Evolutionary conservation across 2,797 vertebrate species (phyloP).

Genomic region (Pipistrellus nathusii): DNA sequence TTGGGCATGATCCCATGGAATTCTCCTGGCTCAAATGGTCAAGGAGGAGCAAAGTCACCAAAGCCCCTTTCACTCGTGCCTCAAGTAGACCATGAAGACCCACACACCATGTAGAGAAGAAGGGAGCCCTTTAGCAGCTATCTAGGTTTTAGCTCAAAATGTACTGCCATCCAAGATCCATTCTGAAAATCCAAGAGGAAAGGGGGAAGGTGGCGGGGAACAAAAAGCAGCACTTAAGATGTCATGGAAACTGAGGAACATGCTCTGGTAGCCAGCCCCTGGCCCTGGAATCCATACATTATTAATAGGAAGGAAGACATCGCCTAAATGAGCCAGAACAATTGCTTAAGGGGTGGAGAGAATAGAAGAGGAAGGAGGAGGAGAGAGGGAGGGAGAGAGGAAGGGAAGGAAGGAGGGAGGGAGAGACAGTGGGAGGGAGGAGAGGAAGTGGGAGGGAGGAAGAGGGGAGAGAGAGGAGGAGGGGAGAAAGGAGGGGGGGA

Average conservation of each 20-base stretch:
- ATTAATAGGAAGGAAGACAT: constrained; percentile 87
- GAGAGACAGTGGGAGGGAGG: too few relatives aligned
- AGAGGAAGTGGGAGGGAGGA: background rate
- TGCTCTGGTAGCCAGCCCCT: constrained; percentile 81
- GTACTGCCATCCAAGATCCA: constrained; percentile 69
- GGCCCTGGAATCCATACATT: constrained; percentile 84
- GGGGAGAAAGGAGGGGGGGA: background rate
- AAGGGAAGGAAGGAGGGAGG: rapidly evolving
- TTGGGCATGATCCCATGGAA: background rate
- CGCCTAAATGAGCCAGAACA: constrained; percentile 86
- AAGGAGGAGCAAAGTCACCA: background rate
- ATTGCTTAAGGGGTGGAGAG: constrained; percentile 75
- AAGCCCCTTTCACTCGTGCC: background rate
- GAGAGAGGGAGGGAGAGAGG: too few relatives aligned
- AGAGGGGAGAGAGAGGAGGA: constrained; percentile 17
- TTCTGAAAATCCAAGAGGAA: constrained; percentile 72
- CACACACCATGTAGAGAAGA: background rate
- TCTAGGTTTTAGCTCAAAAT: constrained; percentile 60
- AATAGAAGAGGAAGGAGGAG: constrained; percentile 37
- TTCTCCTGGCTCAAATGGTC: background rate
- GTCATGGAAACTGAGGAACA: constrained; percentile 82
- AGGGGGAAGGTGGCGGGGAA: constrained; percentile 49
- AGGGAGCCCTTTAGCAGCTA: background rate
- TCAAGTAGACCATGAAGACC: background rate
- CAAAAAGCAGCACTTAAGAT: constrained; percentile 84